Evolutionary conservation across 2,797 vertebrate species (phyloP).

Genomic region (Lagorchestes hirsutus): DNA sequence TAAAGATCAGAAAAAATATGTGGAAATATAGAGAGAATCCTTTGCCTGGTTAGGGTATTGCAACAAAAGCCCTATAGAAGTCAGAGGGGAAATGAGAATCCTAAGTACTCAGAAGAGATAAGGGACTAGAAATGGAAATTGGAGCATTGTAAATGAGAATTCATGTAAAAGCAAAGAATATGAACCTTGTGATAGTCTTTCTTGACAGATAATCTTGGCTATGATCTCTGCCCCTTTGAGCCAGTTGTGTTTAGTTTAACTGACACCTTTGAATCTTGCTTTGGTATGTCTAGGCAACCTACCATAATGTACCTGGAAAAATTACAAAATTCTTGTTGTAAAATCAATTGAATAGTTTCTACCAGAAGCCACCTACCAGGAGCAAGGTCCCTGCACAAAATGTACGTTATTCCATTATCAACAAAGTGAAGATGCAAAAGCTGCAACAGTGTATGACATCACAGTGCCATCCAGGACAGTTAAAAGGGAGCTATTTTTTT

Average conservation of each 20-base stretch:
- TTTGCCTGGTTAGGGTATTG: background rate
- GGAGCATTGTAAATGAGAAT: background rate
- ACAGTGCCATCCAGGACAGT: background rate
- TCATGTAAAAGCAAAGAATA: background rate
- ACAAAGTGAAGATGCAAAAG: background rate
- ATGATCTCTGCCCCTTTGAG: background rate
- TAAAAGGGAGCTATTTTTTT: background rate
- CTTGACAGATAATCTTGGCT: background rate
- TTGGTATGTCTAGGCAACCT: background rate
- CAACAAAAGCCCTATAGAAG: background rate
- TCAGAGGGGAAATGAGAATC: background rate
- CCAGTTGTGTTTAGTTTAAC: background rate
- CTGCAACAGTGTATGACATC: background rate
- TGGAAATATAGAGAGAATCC: background rate
- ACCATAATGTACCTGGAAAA: background rate
- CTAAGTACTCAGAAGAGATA: background rate
- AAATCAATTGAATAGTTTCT: background rate
- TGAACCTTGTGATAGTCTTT: background rate
- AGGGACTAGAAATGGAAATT: background rate
- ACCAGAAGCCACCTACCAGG: background rate
- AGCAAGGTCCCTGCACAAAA: background rate
- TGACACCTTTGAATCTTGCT: background rate
- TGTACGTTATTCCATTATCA: background rate
- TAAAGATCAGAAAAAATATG: background rate
- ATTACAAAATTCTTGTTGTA: background rate